Conservation (phyloP, 30 jellyfish, hydroid and myxozoan species). For the Turritopsis rubra region DNA sequence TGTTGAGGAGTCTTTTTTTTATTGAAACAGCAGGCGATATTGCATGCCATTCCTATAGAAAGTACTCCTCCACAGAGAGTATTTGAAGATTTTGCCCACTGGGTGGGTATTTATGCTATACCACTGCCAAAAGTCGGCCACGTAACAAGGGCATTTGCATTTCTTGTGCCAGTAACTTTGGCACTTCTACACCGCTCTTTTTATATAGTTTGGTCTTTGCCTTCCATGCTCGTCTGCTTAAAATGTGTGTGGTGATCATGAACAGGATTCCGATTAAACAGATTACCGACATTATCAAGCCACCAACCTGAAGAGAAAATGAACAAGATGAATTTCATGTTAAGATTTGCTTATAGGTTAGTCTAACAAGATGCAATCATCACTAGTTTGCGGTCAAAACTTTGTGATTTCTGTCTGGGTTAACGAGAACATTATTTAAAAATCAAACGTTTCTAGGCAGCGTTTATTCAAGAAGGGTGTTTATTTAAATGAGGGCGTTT, state of each 20-base stretch:
- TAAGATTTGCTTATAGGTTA: not conserved
- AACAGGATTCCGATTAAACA: slow-evolving; percentile 3
- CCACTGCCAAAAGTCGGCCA: not conserved
- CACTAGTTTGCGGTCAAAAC: no score
- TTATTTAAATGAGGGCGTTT: no score
- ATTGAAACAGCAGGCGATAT: no score
- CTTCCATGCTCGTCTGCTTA: slow-evolving; percentile 7
- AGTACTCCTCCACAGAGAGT: not conserved
- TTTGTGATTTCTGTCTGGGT: no score
- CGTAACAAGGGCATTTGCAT: not conserved
- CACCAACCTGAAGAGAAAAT: slow-evolving; percentile 19
- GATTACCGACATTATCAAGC: slow-evolving; percentile 1
- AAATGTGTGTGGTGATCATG: slow-evolving; percentile 11
- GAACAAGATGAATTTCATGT: not conserved
- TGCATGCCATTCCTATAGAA: not conserved
- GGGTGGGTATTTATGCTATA: not conserved
- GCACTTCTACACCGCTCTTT: not conserved
- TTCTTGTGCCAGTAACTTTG: not conserved
- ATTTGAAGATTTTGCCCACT: no score
- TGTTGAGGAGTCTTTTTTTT: no score
- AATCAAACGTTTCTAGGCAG: no score
- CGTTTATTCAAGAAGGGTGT: no score
- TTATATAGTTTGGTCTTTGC: not conserved
- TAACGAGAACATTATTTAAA: no score
- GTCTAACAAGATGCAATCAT: no score